Percentiles rank a stretch among this genome's conserved stretches.
Evolutionary conservation across 2,888 invertebrate species (phyloP).

Genomic region (Aporophyla nigra): DNA sequence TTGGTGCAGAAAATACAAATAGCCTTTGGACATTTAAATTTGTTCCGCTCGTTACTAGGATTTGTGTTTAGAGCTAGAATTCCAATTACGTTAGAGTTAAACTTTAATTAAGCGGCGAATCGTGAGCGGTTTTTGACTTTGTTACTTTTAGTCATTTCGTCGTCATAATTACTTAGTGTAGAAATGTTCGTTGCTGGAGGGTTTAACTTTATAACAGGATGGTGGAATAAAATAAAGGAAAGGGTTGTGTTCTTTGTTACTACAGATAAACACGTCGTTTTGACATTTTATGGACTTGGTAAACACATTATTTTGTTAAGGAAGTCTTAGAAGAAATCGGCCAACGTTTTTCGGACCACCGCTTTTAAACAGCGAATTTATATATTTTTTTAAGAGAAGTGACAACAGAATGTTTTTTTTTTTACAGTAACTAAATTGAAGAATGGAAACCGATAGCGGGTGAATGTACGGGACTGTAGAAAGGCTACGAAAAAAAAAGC

Average conservation of each 20-base stretch:
- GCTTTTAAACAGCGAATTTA: background rate
- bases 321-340: background rate
- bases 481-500: no score
- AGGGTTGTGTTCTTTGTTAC: background rate
- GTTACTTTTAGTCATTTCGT: constrained; percentile 28
- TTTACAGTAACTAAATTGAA: no score
- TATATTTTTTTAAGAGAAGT: no score
- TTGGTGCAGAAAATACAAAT: constrained; percentile 69
- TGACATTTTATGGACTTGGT: no score
- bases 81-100: constrained; percentile 56
- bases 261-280: background rate
- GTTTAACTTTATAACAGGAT: background rate
- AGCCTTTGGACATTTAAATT: constrained; percentile 67
- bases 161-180: constrained; percentile 8
- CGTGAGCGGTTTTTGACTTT: constrained; percentile 34
- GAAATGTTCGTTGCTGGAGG: background rate
- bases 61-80: constrained; percentile 68
- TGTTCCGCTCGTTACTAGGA: constrained; percentile 64
- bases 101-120: constrained; percentile 55
- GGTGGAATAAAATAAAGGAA: background rate
- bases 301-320: background rate
- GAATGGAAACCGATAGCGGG: no score
- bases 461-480: no score
- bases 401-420: no score
- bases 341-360: background rate